Evolutionary conservation across 2,888 invertebrate species (phyloP).

Genomic region (Leptothorax acervorum): DNA sequence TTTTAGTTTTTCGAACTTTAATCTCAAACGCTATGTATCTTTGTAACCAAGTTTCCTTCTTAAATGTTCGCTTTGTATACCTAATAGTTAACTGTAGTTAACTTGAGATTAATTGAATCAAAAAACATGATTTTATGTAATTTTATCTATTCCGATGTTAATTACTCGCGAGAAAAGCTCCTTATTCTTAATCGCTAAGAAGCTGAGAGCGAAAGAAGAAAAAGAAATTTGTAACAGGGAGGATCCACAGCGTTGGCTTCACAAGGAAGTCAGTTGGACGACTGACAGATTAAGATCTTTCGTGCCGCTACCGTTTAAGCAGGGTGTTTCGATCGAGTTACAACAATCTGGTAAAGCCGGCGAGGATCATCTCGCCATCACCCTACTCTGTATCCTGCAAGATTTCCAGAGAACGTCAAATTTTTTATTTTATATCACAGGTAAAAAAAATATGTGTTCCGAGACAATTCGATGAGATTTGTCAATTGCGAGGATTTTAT

Average conservation of each 20-base stretch:
- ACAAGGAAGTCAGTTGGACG: conserved; percentile 85
- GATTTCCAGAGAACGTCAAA: conserved; percentile 87
- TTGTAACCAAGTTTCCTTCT: neutral
- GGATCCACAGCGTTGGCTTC: conserved; percentile 87
- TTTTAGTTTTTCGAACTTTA: neutral
- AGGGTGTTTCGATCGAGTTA: conserved; percentile 86
- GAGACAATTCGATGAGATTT: neutral
- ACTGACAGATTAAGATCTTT: conserved; percentile 86
- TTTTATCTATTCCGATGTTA: neutral
- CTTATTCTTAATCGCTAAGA: neutral
- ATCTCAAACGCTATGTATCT: neutral
- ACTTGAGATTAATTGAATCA: neutral
- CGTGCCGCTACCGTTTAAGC: conserved; percentile 87
- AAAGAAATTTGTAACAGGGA: conserved; percentile 81
- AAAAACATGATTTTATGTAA: neutral
- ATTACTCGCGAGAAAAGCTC: neutral
- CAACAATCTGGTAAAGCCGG: conserved; percentile 83
- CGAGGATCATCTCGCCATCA: conserved; percentile 77
- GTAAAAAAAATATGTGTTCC: conserved; percentile 75
- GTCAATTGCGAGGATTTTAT: neutral
- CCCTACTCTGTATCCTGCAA: conserved; percentile 85
- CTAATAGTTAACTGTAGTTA: neutral
- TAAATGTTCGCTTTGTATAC: neutral
- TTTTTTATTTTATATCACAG: conserved; percentile 86
- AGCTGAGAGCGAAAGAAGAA: neutral